Conservation (phyloP, 2,113 vertebrate species). For the Heteronetta atricapilla region DNA sequence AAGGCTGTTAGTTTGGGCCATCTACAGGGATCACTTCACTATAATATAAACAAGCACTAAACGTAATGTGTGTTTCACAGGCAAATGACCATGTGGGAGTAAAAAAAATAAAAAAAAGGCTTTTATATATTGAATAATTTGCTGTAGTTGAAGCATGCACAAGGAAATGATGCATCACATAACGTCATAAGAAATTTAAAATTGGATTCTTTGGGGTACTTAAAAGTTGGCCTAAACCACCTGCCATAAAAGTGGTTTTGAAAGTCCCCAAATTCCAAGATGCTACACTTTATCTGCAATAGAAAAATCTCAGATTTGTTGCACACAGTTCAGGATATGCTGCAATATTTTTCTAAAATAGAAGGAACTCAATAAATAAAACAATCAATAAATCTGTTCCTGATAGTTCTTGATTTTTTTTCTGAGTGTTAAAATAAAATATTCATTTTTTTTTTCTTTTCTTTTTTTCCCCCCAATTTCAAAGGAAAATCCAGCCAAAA, state of each 20-base stretch:
- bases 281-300: not conserved
- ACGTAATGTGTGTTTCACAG: not conserved
- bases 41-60: not conserved
- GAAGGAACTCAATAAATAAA: not conserved
- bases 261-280: not conserved
- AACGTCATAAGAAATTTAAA: not conserved
- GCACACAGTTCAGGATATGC: not conserved
- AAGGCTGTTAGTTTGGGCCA: not conserved
- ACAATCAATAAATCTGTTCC: not conserved
- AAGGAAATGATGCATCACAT: not conserved
- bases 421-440: not conserved
- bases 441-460: not conserved
- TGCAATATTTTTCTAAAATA: not conserved
- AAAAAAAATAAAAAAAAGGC: not conserved
- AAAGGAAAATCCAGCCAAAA: not conserved
- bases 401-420: not conserved
- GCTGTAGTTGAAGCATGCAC: not conserved
- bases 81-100: not conserved
- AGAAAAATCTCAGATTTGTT: not conserved
- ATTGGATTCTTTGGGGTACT: not conserved
- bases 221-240: not conserved
- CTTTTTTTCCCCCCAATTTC: not conserved
- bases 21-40: not conserved
- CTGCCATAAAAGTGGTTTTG: not conserved
- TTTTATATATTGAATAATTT: constrained; percentile 19